phyloP scores from a whole-genome alignment of 2,797 vertebrate genomes.

The Gambusia yucatana region DNA sequence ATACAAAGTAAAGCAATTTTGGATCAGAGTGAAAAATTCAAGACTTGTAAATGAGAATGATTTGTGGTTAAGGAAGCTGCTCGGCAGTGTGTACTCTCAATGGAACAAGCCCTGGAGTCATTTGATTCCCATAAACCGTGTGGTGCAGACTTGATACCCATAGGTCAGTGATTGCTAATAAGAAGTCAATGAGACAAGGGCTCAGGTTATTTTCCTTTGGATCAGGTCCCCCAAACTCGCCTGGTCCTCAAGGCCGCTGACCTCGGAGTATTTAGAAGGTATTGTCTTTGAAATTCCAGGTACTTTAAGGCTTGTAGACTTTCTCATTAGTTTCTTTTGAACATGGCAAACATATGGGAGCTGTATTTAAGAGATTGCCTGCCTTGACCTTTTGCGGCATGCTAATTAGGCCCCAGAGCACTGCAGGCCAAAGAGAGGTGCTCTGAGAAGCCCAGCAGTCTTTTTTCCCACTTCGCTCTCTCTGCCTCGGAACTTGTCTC shows the following conservation, averaged over 20 bases:
- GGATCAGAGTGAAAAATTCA: slow-evolving; percentile 75
- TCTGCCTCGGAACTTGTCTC: slow-evolving; percentile 70
- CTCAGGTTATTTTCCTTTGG: slow-evolving; percentile 74
- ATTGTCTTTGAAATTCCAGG: slow-evolving; percentile 87
- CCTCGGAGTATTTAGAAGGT: slow-evolving; percentile 81
- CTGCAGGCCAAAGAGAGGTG: slow-evolving; percentile 81
- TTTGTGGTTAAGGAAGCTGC: slow-evolving; percentile 78
- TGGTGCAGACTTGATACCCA: slow-evolving; percentile 81
- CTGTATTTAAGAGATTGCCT: slow-evolving; percentile 95
- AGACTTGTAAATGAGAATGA: slow-evolving; percentile 73
- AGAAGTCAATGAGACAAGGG: slow-evolving; percentile 83
- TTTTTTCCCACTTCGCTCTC: slow-evolving; percentile 54
- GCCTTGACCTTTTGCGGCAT: slow-evolving; percentile 92
- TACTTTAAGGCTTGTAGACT: slow-evolving; percentile 87
- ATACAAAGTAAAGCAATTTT: slow-evolving; percentile 73
- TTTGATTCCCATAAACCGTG: slow-evolving; percentile 80
- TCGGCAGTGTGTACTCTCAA: slow-evolving; percentile 73
- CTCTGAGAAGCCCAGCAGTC: slow-evolving; percentile 63
- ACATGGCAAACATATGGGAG: slow-evolving; percentile 90
- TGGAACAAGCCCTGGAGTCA: slow-evolving; percentile 75
- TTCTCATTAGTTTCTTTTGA: slow-evolving; percentile 92
- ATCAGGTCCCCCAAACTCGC: slow-evolving; percentile 66
- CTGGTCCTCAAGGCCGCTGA: slow-evolving; percentile 73
- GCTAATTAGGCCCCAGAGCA: slow-evolving; percentile 94
- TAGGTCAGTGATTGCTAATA: slow-evolving; percentile 87